These are phyloP conservation scores for Cynocephalus volans DNA, from an alignment of 2,113 vertebrate species.

Conservation along the genomic window DNA sequence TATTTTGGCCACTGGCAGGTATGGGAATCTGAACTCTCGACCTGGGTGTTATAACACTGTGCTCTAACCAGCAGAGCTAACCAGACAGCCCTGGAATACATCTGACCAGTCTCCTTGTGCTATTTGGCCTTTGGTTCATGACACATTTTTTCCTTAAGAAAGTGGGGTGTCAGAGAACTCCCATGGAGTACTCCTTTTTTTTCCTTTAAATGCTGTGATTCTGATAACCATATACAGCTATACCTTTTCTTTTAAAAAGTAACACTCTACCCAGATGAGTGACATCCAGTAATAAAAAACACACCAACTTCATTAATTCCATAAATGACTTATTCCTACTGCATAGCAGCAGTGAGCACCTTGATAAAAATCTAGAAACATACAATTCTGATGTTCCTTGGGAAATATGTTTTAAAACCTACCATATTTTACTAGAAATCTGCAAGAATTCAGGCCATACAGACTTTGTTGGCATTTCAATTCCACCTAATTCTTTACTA, in stretches of 20 bases:
- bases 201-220: conserved; percentile 1
- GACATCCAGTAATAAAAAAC: background rate
- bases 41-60: too few species aligned
- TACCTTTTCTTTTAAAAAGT: conserved; percentile 42
- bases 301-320: background rate
- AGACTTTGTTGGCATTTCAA: background rate
- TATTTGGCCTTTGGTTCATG: background rate
- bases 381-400: background rate
- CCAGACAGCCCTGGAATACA: background rate
- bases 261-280: background rate
- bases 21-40: too few species aligned
- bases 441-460: background rate
- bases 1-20: too few species aligned
- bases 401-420: background rate
- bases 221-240: background rate
- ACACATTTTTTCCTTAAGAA: background rate
- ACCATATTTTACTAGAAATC: background rate
- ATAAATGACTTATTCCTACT: background rate
- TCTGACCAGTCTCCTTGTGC: background rate
- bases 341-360: background rate
- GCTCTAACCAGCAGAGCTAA: too few species aligned
- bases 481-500: background rate
- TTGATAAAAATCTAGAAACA: background rate
- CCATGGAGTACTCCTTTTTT: background rate
- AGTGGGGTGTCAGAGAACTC: background rate